Percentiles rank a stretch among this genome's conserved stretches.
Evolutionary conservation across 2,888 invertebrate species (phyloP).

Genomic region (Agrochola macilenta): DNA sequence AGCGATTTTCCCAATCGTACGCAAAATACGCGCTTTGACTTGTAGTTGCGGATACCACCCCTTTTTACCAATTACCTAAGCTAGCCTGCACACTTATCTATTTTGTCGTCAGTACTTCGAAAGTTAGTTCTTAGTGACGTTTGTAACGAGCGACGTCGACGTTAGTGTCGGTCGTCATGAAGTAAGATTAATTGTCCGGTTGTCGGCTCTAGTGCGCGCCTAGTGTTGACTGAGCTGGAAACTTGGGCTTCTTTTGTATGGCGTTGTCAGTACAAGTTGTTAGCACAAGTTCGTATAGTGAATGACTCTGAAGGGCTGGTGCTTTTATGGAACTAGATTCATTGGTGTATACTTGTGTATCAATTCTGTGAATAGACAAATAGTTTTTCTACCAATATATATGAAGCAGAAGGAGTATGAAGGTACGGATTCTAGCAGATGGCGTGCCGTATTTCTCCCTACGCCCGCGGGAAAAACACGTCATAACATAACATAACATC

Average conservation of each 20-base stretch:
- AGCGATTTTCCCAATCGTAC: too few species aligned
- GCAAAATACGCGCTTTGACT: too few species aligned
- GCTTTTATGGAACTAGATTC: too few species aligned
- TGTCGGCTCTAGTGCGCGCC: slow-evolving; percentile 6
- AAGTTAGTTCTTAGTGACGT: slow-evolving; percentile 50
- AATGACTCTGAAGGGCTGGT: background rate
- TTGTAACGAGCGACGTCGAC: slow-evolving; percentile 26
- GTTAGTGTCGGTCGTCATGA: slow-evolving; percentile 24
- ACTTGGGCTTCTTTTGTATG: slow-evolving; percentile 20
- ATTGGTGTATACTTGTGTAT: background rate
- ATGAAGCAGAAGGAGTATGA: background rate
- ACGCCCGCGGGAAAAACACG: background rate
- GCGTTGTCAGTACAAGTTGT: background rate
- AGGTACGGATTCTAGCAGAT: background rate
- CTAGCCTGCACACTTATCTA: background rate
- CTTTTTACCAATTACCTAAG: too few species aligned
- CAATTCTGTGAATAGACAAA: background rate
- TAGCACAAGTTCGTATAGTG: background rate
- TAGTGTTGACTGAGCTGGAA: slow-evolving; percentile 12
- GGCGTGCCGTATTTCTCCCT: background rate
- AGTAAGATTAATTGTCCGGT: slow-evolving; percentile 53
- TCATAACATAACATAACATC: too few species aligned
- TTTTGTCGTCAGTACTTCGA: slow-evolving; percentile 30
- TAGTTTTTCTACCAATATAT: background rate
- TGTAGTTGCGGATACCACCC: too few species aligned